Base-by-base conservation (phyloP, 2,797 vertebrate genomes). In the Salarias fasciatus region DNA sequence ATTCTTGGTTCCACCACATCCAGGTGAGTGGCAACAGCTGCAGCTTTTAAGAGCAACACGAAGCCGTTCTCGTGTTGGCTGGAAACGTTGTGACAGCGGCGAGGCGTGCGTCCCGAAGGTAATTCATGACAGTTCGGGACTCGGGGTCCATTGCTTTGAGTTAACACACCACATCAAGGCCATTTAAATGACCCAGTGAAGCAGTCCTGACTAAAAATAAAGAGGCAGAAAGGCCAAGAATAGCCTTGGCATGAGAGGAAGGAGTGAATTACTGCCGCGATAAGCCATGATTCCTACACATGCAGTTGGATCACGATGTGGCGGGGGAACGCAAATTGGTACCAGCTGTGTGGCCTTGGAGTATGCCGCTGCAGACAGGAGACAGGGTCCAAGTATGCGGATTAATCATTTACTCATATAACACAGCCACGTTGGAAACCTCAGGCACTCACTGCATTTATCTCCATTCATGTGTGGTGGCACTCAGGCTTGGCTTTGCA, bases 381-480 rank as follows among this genome's bases (percentile, higher is more conserved):
- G 80, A 85, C 87, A 82, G 82, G 76, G 85, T 91, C 88, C 91
- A 92, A 91, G 85, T 88, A 93, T 92, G 86, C 48, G 71, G 87
- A 92, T 93, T 91, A 91, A 92, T 92, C 85, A 89, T 91, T 91
- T 91, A 87, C 91, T 91, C 89, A 87, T 92, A 91, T 91, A 90
- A 91, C 88, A 86, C 81, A 82, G 86, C 89, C 88, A 88, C 76
- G 82, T 78, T 86, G 86, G 83, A 89, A 93, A 91, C 91, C 91
- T 88, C 92, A 92, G 88, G 89, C 89, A 86, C 88, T 92, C 82
- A 58, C 78, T 86, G 79, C 87, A 89, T 92, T 92, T 88, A 90
- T 91, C 89, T 88, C 87, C 80, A 89, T 89, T 90, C 90, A 88
- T 83, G 68, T 89, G 82, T 64, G 87, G 85, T 77, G 85, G 81